Conservation (phyloP, 2,888 invertebrate species). For the Aproaerema taeniolella region DNA sequence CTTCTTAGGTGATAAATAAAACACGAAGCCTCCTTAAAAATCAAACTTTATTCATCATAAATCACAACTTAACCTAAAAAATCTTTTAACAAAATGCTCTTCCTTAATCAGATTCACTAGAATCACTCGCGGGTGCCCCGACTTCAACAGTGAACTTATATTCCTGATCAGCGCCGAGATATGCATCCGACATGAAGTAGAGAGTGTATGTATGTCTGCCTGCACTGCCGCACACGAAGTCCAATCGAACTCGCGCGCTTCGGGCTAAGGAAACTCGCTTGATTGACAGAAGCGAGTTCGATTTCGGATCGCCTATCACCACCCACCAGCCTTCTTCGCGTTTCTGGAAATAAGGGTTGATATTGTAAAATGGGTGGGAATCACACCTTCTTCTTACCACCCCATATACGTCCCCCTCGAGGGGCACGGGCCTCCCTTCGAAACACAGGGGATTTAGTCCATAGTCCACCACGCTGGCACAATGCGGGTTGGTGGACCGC, state of each 20-base stretch:
- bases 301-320: constrained; percentile 97
- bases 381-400: too few species aligned
- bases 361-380: too few species aligned
- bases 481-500: too few species aligned
- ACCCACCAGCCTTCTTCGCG: constrained; percentile 98
- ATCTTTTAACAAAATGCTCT: too few species aligned
- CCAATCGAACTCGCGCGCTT: constrained; percentile 87
- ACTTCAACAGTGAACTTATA: constrained; percentile 94
- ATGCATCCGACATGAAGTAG: constrained; percentile 99
- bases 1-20: too few species aligned
- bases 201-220: constrained; percentile 94
- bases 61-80: too few species aligned
- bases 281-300: constrained; percentile 96
- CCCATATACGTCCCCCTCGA: too few species aligned
- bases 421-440: too few species aligned
- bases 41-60: too few species aligned
- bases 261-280: constrained; percentile 97
- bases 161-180: constrained; percentile 99
- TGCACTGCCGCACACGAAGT: constrained; percentile 95
- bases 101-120: constrained; percentile 31
- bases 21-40: too few species aligned
- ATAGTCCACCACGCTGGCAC: too few species aligned
- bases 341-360: constrained; percentile 79
- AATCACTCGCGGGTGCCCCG: constrained; percentile 65
- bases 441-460: too few species aligned